Evolutionary conservation across 2,113 vertebrate genomes (phyloP).

Genomic region (Emberiza fucata): DNA sequence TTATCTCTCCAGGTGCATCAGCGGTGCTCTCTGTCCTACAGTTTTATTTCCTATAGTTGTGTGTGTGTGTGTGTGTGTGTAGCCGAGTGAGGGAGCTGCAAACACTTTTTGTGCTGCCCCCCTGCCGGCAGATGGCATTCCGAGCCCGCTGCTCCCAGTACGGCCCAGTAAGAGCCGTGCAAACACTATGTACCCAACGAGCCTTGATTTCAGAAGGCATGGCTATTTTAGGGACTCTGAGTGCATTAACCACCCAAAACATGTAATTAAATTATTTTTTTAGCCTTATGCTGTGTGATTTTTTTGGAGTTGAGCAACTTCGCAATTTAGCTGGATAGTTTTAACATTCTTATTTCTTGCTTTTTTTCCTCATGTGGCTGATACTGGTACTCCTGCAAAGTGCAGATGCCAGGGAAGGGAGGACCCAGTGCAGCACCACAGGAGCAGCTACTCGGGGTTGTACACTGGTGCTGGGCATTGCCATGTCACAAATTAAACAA

Average conservation of each 20-base stretch:
- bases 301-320: neutral
- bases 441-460: accelerated
- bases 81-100: accelerated
- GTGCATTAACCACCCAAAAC: neutral
- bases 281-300: accelerated
- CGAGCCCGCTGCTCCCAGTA: accelerated
- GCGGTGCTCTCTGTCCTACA: accelerated
- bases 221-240: neutral
- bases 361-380: accelerated
- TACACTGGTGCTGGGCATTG: accelerated
- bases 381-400: accelerated
- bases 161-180: accelerated
- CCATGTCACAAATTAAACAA: neutral
- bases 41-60: accelerated
- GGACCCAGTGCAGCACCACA: accelerated
- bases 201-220: neutral
- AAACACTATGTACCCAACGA: accelerated
- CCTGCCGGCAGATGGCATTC: neutral
- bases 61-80: accelerated
- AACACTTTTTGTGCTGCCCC: accelerated
- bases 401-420: neutral
- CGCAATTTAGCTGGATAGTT: accelerated
- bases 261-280: neutral
- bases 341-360: neutral
- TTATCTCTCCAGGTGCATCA: neutral